A percentile compares a stretch with the other conserved stretches of the same genome.
Conservation (phyloP, 2,113 vertebrate species). For the Lagopus leucura region DNA sequence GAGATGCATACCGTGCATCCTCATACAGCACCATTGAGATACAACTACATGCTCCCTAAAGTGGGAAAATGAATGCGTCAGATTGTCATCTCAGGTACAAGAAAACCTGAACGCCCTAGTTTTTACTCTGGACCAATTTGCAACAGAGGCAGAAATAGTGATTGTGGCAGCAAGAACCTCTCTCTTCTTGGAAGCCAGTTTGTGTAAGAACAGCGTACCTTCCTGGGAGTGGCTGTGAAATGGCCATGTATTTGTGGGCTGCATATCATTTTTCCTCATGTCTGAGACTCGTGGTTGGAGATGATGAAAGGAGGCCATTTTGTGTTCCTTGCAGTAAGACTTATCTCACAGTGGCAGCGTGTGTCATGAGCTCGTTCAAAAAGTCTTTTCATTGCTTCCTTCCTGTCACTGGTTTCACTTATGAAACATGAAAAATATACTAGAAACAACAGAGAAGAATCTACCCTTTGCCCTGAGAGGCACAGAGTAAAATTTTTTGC, state of each 20-base stretch:
- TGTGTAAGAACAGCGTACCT: neutral
- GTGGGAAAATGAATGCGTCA: neutral
- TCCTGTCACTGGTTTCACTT: neutral
- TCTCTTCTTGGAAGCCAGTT: neutral
- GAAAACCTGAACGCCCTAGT: neutral
- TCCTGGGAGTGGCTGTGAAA: neutral
- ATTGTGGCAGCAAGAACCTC: neutral
- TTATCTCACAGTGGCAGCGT: accelerated
- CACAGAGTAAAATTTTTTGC: neutral
- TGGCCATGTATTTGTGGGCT: neutral
- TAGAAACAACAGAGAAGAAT: neutral
- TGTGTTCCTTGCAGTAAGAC: neutral
- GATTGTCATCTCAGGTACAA: neutral
- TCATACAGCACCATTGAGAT: neutral
- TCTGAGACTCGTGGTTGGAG: neutral
- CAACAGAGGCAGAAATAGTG: neutral
- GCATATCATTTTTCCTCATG: neutral
- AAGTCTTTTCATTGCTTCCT: neutral
- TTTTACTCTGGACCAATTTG: neutral
- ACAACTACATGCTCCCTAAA: neutral
- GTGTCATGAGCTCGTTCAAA: neutral
- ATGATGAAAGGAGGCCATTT: neutral
- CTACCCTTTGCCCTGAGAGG: neutral
- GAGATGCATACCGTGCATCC: neutral
- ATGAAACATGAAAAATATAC: neutral